Evolutionary conservation across 2,113 vertebrate genomes (phyloP).

Genomic region (Forbesichthys agassizii): DNA sequence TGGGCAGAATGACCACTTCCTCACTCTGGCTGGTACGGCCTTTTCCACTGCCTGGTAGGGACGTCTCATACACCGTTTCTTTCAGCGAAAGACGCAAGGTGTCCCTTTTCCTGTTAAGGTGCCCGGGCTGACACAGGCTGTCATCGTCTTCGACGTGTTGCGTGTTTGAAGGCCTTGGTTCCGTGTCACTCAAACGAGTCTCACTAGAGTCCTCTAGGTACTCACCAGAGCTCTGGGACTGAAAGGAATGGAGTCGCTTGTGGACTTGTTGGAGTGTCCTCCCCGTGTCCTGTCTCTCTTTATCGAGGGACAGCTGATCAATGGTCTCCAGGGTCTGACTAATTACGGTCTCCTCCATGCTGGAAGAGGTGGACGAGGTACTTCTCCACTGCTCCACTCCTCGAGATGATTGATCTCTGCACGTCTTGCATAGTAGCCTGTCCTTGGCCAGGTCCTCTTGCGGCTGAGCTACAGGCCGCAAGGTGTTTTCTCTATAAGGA

Average conservation of each 20-base stretch:
- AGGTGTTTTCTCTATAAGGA: slow-evolving; percentile 84
- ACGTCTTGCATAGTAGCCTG: slow-evolving; percentile 71
- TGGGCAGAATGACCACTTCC: slow-evolving; percentile 86
- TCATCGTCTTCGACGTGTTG: slow-evolving; percentile 48
- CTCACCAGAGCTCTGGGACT: slow-evolving; percentile 85
- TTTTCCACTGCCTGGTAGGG: slow-evolving; percentile 74
- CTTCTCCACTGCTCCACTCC: slow-evolving; percentile 68
- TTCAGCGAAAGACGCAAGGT: slow-evolving; percentile 89
- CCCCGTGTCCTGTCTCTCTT: slow-evolving; percentile 47
- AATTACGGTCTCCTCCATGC: slow-evolving; percentile 73
- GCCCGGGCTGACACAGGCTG: slow-evolving; percentile 76
- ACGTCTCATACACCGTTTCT: slow-evolving; percentile 85
- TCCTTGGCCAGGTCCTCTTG: slow-evolving; percentile 48
- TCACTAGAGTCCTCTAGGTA: slow-evolving; percentile 90
- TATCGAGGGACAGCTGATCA: slow-evolving; percentile 61
- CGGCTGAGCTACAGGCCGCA: slow-evolving; percentile 23
- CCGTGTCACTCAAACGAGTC: slow-evolving; percentile 85
- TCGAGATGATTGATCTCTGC: slow-evolving; percentile 48
- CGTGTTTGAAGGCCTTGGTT: slow-evolving; percentile 66
- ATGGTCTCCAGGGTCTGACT: slow-evolving; percentile 69
- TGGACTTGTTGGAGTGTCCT: slow-evolving; percentile 35
- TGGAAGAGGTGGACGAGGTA: slow-evolving; percentile 74
- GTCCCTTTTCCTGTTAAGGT: slow-evolving; percentile 90
- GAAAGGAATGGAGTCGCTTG: slow-evolving; percentile 78
- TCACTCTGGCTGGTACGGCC: slow-evolving; percentile 78